phyloP scores from a whole-genome alignment of 2,113 vertebrate genomes.

The Mystacornis crossleyi region DNA sequence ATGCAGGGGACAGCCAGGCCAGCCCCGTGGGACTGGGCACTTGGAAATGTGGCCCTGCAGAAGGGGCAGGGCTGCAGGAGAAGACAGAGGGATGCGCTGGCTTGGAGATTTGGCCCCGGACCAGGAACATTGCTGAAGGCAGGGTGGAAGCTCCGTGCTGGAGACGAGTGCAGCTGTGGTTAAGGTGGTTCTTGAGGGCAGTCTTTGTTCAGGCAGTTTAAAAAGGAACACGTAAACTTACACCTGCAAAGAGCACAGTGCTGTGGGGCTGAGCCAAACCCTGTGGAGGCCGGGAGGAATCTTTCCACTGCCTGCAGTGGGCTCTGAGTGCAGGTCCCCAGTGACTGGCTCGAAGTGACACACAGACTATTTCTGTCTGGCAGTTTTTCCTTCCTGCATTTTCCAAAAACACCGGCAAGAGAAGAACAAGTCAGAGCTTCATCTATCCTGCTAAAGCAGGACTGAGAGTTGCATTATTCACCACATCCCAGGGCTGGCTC shows the following conservation, averaged over 20 bases:
- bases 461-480: conserved; percentile 26
- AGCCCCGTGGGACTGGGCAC: neutral
- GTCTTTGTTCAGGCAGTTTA: neutral
- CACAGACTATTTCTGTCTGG: conserved; percentile 22
- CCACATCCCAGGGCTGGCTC: neutral
- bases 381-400: neutral
- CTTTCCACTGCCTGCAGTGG: conserved; percentile 50
- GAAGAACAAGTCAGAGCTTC: conserved; percentile 13
- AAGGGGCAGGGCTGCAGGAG: neutral
- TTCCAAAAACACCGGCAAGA: conserved; percentile 45
- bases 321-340: neutral
- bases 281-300: neutral
- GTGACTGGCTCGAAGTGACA: conserved; percentile 27
- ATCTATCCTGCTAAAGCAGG: conserved; percentile 4
- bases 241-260: neutral
- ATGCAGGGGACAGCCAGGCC: neutral
- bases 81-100: neutral
- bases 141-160: conserved; percentile 9
- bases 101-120: neutral
- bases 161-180: neutral
- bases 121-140: neutral
- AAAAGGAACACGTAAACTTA: neutral
- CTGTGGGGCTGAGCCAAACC: neutral
- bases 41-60: neutral
- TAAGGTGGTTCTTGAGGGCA: conserved; percentile 27